phyloP scores from a whole-genome alignment of 2,797 vertebrate genomes.

The Crenichthys baileyi region DNA sequence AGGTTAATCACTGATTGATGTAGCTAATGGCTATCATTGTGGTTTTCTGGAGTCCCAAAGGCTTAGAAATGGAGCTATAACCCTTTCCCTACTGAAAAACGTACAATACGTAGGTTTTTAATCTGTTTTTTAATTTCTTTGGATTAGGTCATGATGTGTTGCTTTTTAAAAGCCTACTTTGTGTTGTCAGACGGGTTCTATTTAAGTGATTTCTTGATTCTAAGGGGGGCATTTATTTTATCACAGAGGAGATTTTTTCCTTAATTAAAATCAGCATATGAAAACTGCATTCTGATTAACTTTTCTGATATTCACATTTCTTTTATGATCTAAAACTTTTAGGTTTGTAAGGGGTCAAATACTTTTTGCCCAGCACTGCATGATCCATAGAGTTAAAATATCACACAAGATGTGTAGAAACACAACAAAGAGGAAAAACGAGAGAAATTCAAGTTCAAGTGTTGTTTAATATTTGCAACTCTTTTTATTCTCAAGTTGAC shows the following conservation, averaged over 20 bases:
- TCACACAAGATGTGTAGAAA: background rate
- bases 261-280: background rate
- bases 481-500: constrained; percentile 80
- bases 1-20: background rate
- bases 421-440: background rate
- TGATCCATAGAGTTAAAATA: background rate
- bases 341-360: background rate
- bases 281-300: background rate
- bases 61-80: background rate
- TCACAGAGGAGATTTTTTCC: background rate
- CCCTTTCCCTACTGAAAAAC: background rate
- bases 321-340: background rate
- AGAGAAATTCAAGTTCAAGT: constrained; percentile 9
- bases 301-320: background rate
- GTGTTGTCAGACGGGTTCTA: too few species aligned
- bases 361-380: background rate
- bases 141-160: background rate
- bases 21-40: background rate
- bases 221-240: background rate
- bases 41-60: background rate
- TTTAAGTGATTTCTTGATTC: too few species aligned
- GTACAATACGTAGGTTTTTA: background rate
- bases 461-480: constrained; percentile 70
- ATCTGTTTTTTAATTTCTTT: background rate
- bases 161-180: background rate